Conservation (phyloP, 2,797 vertebrate species). For the Microctenopoma steveboyesi region DNA sequence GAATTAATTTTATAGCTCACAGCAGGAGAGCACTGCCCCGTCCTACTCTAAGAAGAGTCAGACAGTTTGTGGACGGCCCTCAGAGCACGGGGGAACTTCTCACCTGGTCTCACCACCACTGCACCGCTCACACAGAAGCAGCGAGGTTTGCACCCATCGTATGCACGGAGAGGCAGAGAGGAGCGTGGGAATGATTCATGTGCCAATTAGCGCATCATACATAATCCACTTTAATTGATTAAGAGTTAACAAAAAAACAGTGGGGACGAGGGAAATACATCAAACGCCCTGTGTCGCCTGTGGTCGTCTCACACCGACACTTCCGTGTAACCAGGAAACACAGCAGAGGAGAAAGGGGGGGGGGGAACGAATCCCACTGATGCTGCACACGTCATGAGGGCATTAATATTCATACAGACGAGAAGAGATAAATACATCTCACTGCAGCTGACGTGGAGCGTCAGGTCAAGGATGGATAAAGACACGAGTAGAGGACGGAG, state of each 20-base stretch:
- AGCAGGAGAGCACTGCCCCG: conserved; percentile 55
- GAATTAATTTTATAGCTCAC: conserved; percentile 70
- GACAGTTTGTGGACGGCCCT: conserved; percentile 41
- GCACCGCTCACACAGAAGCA: conserved; percentile 28
- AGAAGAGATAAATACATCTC: conserved; percentile 60
- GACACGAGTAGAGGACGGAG: background rate
- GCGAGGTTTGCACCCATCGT: conserved; percentile 22
- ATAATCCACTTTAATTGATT: conserved; percentile 74
- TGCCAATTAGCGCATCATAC: conserved; percentile 58
- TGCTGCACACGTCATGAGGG: conserved; percentile 63
- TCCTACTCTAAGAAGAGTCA: conserved; percentile 49
- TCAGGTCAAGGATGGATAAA: conserved; percentile 17
- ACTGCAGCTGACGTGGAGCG: conserved; percentile 41
- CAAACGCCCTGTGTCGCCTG: conserved; percentile 23
- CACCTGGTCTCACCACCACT: conserved; percentile 53
- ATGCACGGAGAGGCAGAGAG: conserved; percentile 16
- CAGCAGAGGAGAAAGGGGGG: conserved; percentile 20
- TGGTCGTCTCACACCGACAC: conserved; percentile 29
- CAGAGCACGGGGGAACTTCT: conserved; percentile 50
- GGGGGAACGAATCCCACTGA: conserved; percentile 28
- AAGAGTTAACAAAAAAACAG: conserved; percentile 64
- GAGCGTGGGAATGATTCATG: conserved; percentile 59
- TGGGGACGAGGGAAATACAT: conserved; percentile 58
- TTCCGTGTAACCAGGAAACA: conserved; percentile 43
- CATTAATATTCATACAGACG: conserved; percentile 68